phyloP scores from a whole-genome alignment of 2,113 vertebrate genomes.

The Ramphastos sulfuratus region DNA sequence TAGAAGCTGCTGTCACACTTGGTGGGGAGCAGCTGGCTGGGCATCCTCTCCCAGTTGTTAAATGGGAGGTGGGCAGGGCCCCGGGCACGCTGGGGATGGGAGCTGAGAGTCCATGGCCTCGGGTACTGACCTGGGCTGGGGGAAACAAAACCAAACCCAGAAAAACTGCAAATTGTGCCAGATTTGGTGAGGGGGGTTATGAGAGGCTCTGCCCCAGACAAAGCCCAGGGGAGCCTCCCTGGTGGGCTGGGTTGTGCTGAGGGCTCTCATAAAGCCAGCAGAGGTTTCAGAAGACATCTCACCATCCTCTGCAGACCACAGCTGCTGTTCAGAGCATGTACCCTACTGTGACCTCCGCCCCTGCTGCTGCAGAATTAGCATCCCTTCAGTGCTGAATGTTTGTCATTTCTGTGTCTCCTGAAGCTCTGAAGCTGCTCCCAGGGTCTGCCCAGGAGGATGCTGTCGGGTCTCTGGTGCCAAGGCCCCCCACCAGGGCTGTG shows the following conservation, averaged over 20 bases:
- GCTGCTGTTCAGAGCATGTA: neutral
- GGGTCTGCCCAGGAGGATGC: neutral
- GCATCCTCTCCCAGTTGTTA: neutral
- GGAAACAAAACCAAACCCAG: slow-evolving; percentile 10
- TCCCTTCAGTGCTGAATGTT: neutral
- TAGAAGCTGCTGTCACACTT: neutral
- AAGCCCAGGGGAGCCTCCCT: neutral
- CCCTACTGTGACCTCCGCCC: neutral
- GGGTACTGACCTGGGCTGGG: neutral
- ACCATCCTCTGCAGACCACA: slow-evolving; percentile 24
- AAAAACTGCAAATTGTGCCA: slow-evolving; percentile 65
- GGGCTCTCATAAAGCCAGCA: neutral
- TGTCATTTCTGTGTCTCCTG: neutral
- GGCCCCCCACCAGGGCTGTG: neutral
- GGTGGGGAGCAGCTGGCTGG: neutral
- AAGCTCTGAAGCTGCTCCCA: neutral
- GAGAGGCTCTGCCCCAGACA: neutral
- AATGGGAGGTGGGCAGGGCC: neutral
- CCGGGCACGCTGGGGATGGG: fast-evolving
- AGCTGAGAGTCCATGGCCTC: neutral
- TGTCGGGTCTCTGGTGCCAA: neutral
- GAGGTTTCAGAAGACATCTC: neutral
- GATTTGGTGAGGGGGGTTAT: neutral
- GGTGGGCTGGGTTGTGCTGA: neutral
- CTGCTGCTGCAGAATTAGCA: neutral